These are phyloP conservation scores for Xestia sexstrigata DNA, from an alignment of 2,888 invertebrate species.

Conservation along the genomic window DNA sequence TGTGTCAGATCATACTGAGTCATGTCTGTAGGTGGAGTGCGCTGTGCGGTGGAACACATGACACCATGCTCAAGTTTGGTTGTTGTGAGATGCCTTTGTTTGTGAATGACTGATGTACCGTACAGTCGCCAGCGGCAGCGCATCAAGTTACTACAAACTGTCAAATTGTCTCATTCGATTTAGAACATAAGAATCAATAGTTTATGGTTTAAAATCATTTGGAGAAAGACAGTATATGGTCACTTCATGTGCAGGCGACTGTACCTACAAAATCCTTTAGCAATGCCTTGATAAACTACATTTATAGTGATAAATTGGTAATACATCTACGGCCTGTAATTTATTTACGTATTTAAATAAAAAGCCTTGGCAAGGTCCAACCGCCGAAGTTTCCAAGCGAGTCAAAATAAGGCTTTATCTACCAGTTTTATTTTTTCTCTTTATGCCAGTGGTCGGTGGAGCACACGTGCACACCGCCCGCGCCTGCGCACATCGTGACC, in stretches of 20 bases:
- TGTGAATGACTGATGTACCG: background rate
- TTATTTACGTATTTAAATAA: constrained; percentile 37
- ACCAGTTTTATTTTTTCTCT: constrained; percentile 65
- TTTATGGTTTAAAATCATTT: too few species aligned
- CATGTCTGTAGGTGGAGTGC: constrained; percentile 29
- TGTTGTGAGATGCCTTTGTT: constrained; percentile 14
- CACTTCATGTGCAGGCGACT: too few species aligned
- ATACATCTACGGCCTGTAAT: background rate
- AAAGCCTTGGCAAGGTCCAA: constrained; percentile 45
- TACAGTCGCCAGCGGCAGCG: too few species aligned
- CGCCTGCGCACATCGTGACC: constrained; percentile 74
- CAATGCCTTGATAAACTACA: background rate
- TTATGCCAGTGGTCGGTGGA: constrained; percentile 56
- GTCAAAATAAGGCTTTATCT: constrained; percentile 66
- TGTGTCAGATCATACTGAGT: constrained; percentile 16
- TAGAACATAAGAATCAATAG: too few species aligned
- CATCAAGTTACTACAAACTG: too few species aligned
- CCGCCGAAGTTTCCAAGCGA: constrained; percentile 51
- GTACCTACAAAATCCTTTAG: background rate
- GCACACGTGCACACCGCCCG: constrained; percentile 71
- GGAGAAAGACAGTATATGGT: too few species aligned
- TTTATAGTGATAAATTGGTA: background rate
- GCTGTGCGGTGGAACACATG: constrained; percentile 11
- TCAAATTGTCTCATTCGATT: too few species aligned
- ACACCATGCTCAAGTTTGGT: background rate